Evolutionary conservation across 2,797 vertebrate species (phyloP).

Genomic region (Cephalopachus bancanus): DNA sequence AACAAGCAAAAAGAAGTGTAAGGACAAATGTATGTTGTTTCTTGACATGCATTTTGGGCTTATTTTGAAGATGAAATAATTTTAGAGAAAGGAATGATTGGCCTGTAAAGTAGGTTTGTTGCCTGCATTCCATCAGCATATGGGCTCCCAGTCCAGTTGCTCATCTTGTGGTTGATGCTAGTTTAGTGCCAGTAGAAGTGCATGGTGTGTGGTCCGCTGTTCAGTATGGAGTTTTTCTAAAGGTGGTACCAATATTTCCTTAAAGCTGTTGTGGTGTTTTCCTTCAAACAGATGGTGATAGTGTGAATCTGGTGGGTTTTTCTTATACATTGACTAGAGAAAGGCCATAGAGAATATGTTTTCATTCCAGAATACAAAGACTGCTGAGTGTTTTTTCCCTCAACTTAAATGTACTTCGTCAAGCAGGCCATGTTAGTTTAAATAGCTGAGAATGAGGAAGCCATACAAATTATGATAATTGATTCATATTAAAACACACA

Average conservation of each 20-base stretch:
- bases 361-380: conserved; percentile 61
- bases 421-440: conserved; percentile 62
- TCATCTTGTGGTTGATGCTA: conserved; percentile 44
- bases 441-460: conserved; percentile 65
- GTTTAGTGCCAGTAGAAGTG: conserved; percentile 77
- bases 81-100: background rate
- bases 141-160: conserved; percentile 61
- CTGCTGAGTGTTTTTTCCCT: conserved; percentile 22
- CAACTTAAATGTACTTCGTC: conserved; percentile 69
- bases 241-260: conserved; percentile 75
- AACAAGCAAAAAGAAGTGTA: background rate
- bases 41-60: background rate
- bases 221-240: conserved; percentile 75
- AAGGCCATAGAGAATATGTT: conserved; percentile 71
- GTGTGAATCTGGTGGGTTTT: conserved; percentile 71
- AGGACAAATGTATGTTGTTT: background rate
- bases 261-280: conserved; percentile 78
- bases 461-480: conserved; percentile 86
- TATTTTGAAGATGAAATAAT: background rate
- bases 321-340: conserved; percentile 52
- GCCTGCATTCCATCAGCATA: conserved; percentile 67
- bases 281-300: conserved; percentile 75
- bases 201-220: conserved; percentile 75
- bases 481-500: conserved; percentile 83
- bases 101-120: background rate